phyloP scores from a whole-genome alignment of 1,140 invertebrate species.

The Hydropsyche tenuis region DNA sequence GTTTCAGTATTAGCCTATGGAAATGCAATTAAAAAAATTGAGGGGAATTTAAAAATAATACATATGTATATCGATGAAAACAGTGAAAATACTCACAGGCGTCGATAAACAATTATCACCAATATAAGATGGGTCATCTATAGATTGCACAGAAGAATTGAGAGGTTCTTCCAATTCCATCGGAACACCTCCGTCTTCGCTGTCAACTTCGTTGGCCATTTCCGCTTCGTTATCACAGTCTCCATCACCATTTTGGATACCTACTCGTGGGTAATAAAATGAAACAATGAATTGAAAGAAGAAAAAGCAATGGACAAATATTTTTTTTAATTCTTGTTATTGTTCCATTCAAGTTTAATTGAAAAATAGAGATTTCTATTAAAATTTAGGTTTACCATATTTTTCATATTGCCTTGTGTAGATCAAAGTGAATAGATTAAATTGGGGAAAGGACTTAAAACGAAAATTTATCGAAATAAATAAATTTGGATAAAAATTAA shows the following conservation, averaged over 20 bases:
- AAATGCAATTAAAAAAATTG: constrained; percentile 27
- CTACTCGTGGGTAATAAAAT: background rate
- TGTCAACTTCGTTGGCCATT: constrained; percentile 14
- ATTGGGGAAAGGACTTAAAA: too few relatives aligned
- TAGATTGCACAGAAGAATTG: constrained; percentile 50
- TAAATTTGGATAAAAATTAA: too few relatives aligned
- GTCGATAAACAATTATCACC: constrained; percentile 62
- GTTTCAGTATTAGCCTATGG: constrained; percentile 59
- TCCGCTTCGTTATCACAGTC: constrained; percentile 14
- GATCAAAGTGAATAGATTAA: too few relatives aligned
- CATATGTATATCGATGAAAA: background rate
- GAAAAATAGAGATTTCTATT: too few relatives aligned
- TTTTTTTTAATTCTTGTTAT: too few relatives aligned
- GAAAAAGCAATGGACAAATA: too few relatives aligned
- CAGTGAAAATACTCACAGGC: constrained; percentile 53
- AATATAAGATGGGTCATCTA: constrained; percentile 59
- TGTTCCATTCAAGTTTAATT: too few relatives aligned
- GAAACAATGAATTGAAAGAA: background rate
- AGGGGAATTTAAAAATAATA: background rate
- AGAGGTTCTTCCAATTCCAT: constrained; percentile 61
- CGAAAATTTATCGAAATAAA: too few relatives aligned
- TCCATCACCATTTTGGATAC: constrained; percentile 1
- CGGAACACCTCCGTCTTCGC: constrained; percentile 52
- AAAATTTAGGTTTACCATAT: too few relatives aligned
- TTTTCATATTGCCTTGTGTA: too few relatives aligned